A percentile compares a stretch with the other conserved stretches of the same genome.
Conservation (phyloP, 2,888 invertebrate species). For the Mesopsocus fuscifrons region DNA sequence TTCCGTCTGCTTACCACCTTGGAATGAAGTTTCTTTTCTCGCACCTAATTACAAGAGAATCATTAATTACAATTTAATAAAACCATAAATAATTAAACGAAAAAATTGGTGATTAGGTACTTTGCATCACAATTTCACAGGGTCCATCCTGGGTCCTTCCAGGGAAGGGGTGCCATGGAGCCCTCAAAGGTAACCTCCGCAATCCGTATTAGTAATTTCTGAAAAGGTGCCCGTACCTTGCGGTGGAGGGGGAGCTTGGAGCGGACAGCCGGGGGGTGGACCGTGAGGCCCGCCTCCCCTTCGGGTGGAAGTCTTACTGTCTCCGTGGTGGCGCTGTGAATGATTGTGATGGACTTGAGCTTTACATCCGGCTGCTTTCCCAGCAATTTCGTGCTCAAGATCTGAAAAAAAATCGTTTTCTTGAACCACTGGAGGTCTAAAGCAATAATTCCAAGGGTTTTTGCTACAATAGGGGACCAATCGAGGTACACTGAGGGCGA, state of each 20-base stretch:
- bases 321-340: slow-evolving; percentile 78
- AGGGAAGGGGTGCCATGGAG: too few species aligned
- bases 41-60: too few species aligned
- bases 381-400: slow-evolving; percentile 59
- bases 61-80: too few species aligned
- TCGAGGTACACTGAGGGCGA: neutral
- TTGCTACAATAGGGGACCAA: neutral
- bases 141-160: too few species aligned
- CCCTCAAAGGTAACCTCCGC: too few species aligned
- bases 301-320: slow-evolving; percentile 59
- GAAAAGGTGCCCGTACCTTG: slow-evolving; percentile 46
- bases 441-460: too few species aligned
- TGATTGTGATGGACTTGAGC: slow-evolving; percentile 71
- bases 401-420: slow-evolving; percentile 29
- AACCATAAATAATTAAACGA: neutral
- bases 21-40: slow-evolving; percentile 28
- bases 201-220: too few species aligned
- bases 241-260: slow-evolving; percentile 74
- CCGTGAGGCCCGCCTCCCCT: slow-evolving; percentile 44
- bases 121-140: too few species aligned
- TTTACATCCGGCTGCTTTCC: slow-evolving; percentile 64
- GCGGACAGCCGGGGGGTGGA: slow-evolving; percentile 64
- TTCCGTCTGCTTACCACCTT: slow-evolving; percentile 3
- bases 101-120: too few species aligned
- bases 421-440: too few species aligned